Percentiles rank a stretch among this genome's conserved stretches.
Evolutionary conservation across 2,113 vertebrate genomes (phyloP).

Genomic region (Gadus chalcogrammus): DNA sequence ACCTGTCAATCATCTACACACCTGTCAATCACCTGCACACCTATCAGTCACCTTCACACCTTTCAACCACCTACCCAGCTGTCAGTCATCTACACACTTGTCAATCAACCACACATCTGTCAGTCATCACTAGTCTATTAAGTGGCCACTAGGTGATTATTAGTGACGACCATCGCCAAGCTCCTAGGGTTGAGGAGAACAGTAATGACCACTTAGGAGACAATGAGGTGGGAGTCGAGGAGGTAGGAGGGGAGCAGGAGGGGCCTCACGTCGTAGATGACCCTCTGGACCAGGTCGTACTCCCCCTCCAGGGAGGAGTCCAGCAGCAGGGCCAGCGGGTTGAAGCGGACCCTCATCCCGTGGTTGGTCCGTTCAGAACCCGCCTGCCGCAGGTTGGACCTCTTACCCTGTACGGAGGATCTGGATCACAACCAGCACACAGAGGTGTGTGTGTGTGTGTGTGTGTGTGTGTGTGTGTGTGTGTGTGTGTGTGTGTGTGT

Average conservation of each 20-base stretch:
- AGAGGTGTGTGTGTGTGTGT: neutral
- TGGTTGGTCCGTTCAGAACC: conserved; percentile 79
- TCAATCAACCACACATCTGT: too few species aligned
- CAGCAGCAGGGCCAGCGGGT: conserved; percentile 87
- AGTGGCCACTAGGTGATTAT: too few species aligned
- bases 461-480: too few species aligned
- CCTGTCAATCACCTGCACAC: neutral
- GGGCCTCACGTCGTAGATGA: neutral
- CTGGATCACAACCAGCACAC: neutral
- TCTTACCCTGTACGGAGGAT: conserved; percentile 78
- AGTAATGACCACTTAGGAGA: neutral
- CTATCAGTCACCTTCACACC: neutral
- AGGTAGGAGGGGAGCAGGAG: neutral
- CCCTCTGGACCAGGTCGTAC: conserved; percentile 82
- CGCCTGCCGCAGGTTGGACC: conserved; percentile 83
- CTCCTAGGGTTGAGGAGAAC: too few species aligned
- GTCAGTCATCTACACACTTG: neutral
- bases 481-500: too few species aligned
- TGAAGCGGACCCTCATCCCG: conserved; percentile 86
- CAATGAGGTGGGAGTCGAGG: neutral
- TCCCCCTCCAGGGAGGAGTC: conserved; percentile 95
- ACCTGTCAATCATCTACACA: neutral
- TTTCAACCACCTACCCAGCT: neutral
- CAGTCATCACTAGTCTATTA: too few species aligned
- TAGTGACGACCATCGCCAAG: too few species aligned